Conservation (phyloP, 2,888 invertebrate species). For the Portevinia maculata region DNA sequence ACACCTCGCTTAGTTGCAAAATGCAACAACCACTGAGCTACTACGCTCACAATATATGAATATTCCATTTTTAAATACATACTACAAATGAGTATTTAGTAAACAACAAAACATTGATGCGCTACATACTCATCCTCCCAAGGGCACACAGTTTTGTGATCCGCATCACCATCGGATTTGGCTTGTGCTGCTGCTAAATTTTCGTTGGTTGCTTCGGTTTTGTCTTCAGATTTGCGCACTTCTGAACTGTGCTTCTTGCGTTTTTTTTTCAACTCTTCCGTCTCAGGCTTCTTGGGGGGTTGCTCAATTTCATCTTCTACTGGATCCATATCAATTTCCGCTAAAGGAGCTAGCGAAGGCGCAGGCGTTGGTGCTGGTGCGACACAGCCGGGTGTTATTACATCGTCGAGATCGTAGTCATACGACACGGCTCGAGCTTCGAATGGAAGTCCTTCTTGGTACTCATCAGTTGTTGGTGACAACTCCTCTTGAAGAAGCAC, state of each 20-base stretch:
- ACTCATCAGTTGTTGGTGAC: slow-evolving; percentile 82
- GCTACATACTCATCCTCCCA: slow-evolving; percentile 97
- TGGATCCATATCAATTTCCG: slow-evolving; percentile 88
- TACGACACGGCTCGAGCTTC: slow-evolving; percentile 78
- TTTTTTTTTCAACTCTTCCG: slow-evolving; percentile 76
- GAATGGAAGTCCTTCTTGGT: slow-evolving; percentile 81
- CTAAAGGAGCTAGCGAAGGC: slow-evolving; percentile 86
- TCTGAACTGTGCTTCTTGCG: slow-evolving; percentile 80
- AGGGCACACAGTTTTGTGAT: slow-evolving; percentile 94
- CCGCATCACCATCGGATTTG: slow-evolving; percentile 78
- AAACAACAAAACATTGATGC: neutral
- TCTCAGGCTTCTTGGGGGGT: slow-evolving; percentile 56
- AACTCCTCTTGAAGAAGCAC: slow-evolving; percentile 78
- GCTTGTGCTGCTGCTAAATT: slow-evolving; percentile 74
- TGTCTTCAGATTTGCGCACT: slow-evolving; percentile 77
- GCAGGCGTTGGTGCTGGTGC: slow-evolving; percentile 82
- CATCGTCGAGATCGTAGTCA: slow-evolving; percentile 79
- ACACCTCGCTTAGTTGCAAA: too few relatives aligned
- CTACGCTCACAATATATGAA: too few relatives aligned
- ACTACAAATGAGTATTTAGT: too few relatives aligned
- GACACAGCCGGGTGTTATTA: slow-evolving; percentile 79
- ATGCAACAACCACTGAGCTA: too few relatives aligned
- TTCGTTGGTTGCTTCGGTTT: slow-evolving; percentile 74
- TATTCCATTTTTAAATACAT: too few relatives aligned
- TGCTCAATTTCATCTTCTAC: slow-evolving; percentile 85